phyloP scores from a whole-genome alignment of 2,888 invertebrate genomes.

The Pandemis cinnamomeana region DNA sequence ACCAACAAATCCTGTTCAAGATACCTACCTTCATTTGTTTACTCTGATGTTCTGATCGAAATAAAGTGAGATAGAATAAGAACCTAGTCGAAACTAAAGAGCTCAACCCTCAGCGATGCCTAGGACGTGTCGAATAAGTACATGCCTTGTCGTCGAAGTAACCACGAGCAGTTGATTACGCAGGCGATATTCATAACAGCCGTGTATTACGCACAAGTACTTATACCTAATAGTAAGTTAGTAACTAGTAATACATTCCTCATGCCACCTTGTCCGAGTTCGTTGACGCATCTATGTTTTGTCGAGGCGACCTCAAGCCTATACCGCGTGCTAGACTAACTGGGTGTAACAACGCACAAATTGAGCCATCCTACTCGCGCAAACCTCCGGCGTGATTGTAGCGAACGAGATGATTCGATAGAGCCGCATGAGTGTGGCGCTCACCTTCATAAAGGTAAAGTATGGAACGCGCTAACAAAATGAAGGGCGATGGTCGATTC shows the following conservation, averaged over 20 bases:
- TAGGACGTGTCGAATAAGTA: neutral
- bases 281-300: conserved; percentile 83
- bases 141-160: neutral
- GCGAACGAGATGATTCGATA: conserved; percentile 69
- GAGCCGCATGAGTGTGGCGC: conserved; percentile 60
- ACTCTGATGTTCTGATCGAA: no score
- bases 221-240: conserved; percentile 54
- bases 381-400: conserved; percentile 52
- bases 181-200: conserved; percentile 5
- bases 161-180: neutral
- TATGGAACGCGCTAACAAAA: conserved; percentile 81
- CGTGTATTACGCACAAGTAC: conserved; percentile 55
- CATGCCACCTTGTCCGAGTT: conserved; percentile 82
- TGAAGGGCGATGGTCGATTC: conserved; percentile 78
- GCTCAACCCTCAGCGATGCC: no score
- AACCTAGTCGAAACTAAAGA: no score
- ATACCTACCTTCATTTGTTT: no score
- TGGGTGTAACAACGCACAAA: conserved; percentile 73
- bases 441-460: conserved; percentile 79
- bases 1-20: no score
- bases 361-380: conserved; percentile 71
- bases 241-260: conserved; percentile 78
- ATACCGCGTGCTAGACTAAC: conserved; percentile 70
- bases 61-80: no score
- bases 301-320: conserved; percentile 79